Percentiles rank a stretch among this genome's conserved stretches.
Evolutionary conservation across 2,113 vertebrate species (phyloP).

Genomic region (Peromyscus californicus): DNA sequence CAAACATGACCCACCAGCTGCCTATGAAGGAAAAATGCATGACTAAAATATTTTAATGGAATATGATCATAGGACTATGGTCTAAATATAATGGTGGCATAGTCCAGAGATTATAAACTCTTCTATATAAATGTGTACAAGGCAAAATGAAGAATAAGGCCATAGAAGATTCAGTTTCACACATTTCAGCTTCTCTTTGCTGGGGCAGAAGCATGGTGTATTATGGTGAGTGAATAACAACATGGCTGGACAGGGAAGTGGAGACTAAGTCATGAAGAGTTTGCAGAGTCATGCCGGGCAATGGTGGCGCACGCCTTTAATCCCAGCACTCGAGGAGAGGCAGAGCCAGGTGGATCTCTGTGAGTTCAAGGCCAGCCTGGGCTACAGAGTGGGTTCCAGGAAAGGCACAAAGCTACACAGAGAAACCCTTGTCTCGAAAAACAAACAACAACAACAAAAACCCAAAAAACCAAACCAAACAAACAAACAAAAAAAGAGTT

Average conservation of each 20-base stretch:
- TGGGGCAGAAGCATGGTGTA: neutral
- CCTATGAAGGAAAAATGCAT: neutral
- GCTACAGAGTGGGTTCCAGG: no score
- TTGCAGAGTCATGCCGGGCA: no score
- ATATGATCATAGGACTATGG: neutral
- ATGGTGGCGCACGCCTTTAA: no score
- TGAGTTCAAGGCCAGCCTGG: no score
- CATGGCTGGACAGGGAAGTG: neutral
- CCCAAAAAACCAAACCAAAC: no score
- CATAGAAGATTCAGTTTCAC: neutral
- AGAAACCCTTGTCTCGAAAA: no score
- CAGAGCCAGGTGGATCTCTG: no score
- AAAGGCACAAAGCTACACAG: no score
- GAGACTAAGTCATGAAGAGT: neutral
- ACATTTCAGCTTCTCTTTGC: neutral
- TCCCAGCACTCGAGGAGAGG: no score
- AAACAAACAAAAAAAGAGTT: neutral
- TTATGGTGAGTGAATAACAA: neutral
- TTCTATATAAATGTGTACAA: neutral
- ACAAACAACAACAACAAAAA: no score
- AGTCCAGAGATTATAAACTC: neutral
- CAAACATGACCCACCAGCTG: neutral
- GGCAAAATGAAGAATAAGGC: neutral
- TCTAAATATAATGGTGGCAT: neutral
- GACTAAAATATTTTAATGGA: conserved; percentile 1